Evolutionary conservation across 2,113 vertebrate genomes (phyloP).

Genomic region (Sebastes schlegelii): DNA sequence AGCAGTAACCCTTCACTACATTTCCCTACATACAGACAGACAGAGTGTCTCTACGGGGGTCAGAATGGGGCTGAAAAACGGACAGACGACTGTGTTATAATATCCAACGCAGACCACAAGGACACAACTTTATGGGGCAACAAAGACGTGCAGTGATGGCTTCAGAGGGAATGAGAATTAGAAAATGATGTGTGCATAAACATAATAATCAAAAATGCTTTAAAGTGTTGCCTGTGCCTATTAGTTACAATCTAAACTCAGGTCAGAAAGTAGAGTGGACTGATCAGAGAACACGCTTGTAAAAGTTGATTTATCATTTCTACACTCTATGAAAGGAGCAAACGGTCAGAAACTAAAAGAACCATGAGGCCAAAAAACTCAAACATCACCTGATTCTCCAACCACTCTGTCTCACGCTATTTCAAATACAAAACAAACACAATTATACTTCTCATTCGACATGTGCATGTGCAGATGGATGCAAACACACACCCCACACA

Average conservation of each 20-base stretch:
- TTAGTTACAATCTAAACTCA: slow-evolving; percentile 2
- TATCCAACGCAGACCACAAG: background rate
- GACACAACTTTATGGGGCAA: slow-evolving; percentile 2
- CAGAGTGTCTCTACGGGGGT: background rate
- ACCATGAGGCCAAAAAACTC: background rate
- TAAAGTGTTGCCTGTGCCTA: background rate
- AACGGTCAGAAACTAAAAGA: slow-evolving; percentile 1
- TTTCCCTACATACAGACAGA: slow-evolving; percentile 17
- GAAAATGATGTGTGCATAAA: background rate
- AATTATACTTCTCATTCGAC: slow-evolving; percentile 11
- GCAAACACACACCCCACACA: background rate
- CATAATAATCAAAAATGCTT: slow-evolving; percentile 3
- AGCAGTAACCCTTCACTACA: slow-evolving; percentile 46
- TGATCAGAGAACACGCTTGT: slow-evolving; percentile 3
- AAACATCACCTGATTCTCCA: background rate
- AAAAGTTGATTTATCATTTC: slow-evolving; percentile 10
- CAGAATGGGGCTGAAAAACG: background rate
- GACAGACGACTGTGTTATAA: background rate
- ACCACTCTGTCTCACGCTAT: background rate
- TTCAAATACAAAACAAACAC: slow-evolving; percentile 18
- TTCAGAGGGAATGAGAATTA: slow-evolving; percentile 9
- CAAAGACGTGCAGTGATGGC: background rate
- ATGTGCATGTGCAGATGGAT: slow-evolving; percentile 7
- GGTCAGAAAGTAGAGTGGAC: background rate
- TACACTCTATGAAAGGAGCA: background rate